Conservation (phyloP, 2,113 vertebrate species). For the Sceloporus undulatus region DNA sequence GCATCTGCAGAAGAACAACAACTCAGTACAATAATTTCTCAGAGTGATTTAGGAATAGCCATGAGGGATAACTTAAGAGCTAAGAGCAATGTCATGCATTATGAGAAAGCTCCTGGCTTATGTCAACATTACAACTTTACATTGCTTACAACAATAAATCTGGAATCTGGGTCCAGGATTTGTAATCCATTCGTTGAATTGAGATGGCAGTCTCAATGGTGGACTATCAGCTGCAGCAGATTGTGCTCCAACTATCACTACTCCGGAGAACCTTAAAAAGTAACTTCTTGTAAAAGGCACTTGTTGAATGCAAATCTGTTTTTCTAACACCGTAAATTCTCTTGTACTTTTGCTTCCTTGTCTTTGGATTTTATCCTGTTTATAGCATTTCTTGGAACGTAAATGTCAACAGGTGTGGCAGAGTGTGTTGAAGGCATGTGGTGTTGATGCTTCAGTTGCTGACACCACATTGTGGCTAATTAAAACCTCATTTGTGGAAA, state of each 20-base stretch:
- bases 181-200: neutral
- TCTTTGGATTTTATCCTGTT: constrained; percentile 59
- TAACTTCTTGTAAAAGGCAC: no score
- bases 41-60: neutral
- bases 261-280: no score
- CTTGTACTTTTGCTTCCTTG: constrained; percentile 37
- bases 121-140: neutral
- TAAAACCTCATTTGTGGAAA: constrained; percentile 34
- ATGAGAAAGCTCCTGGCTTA: neutral
- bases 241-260: no score
- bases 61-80: neutral
- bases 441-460: constrained; percentile 12
- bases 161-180: neutral
- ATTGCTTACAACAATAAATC: neutral
- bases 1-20: neutral
- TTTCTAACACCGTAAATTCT: constrained; percentile 42
- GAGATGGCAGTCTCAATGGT: neutral
- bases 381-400: constrained; percentile 57
- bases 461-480: constrained; percentile 48
- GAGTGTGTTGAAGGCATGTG: constrained; percentile 34
- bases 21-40: neutral
- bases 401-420: constrained; percentile 59
- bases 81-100: neutral
- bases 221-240: neutral
- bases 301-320: constrained; percentile 20